Base-by-base conservation (phyloP, 53 echinoderm and acorn worm genomes). In the Luidia sarsii region DNA sequence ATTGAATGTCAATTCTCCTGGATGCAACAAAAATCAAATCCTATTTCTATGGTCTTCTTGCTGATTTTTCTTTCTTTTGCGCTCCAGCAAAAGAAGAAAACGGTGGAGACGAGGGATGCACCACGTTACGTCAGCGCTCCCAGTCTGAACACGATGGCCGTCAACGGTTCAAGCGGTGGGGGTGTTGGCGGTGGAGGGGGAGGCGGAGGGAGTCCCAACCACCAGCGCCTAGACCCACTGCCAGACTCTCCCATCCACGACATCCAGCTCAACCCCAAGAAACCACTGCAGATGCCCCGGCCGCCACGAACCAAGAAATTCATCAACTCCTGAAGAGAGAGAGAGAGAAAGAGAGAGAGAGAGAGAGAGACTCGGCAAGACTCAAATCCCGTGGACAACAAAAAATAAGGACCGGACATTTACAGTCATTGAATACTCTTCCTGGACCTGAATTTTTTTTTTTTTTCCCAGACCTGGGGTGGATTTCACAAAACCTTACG, bases 231-330 rank as follows among this genome's bases (percentile, higher is more conserved):
- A 1, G 88, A 90, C 39, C 96, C 96, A 9, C 86, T 95, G 14
- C 92, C 92, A 7, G 90, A 92, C 73, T 95, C 96, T 7, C 96
- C 96, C 43, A 86, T 93, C 52, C 96, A 95, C 39, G 96, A 95
- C 80, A 79, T 92, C 53, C 85, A 91, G 22, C 86, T 95, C 36
- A 95, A 95, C 56, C 96, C 96, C 2, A 96, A 96, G 83, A 93
- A 82, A 68, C 96, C 96, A 2, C 79, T 96, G 3, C 82, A 86
- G 53, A 90, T 88, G 41, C 87, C 95, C 18, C 82, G 70, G 13
- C 86, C 86, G 23, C 86, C 86, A 0, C 82, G 80, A 37, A 80
- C 87, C 2, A 95, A 95, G 54, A 88, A 90, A 49, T 95, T 95
- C 75, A 87, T 95, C 68, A 90, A 90, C 49, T 85, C 86, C 8